Evolutionary conservation across 2,888 invertebrate genomes (phyloP).

Genomic region (Pseudococcus longispinus): DNA sequence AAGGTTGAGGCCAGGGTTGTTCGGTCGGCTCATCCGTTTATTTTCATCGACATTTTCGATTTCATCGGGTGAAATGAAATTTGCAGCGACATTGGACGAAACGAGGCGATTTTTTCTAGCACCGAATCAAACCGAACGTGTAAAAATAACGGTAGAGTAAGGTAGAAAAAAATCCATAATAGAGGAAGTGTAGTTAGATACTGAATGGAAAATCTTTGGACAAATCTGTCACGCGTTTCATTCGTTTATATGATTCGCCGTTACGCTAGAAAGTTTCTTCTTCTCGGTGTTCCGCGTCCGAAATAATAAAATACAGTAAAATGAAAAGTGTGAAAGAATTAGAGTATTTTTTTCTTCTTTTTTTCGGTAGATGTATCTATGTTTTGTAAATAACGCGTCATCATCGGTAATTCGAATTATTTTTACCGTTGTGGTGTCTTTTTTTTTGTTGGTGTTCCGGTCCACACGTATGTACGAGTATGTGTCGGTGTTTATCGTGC

Average conservation of each 20-base stretch:
- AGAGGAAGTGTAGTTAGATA: background rate
- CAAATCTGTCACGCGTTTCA: constrained; percentile 26
- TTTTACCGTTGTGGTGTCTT: background rate
- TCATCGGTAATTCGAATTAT: constrained; percentile 20
- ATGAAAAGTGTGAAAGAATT: background rate
- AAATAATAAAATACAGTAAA: constrained; percentile 9
- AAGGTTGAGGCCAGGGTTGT: background rate
- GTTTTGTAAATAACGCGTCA: constrained; percentile 15
- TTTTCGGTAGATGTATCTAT: background rate
- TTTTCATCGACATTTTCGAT: background rate
- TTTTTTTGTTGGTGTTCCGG: background rate
- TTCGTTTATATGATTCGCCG: background rate
- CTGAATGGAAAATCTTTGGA: background rate
- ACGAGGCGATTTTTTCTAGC: background rate
- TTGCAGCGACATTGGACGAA: background rate
- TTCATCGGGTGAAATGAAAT: background rate
- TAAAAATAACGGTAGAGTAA: background rate
- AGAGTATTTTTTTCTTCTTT: background rate
- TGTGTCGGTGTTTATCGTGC: background rate
- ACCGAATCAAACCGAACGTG: background rate
- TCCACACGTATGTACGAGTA: background rate
- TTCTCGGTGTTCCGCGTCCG: background rate
- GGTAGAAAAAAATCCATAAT: background rate
- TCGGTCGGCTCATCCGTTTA: background rate
- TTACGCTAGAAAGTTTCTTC: constrained; percentile 18